A percentile compares a stretch with the other conserved stretches of the same genome.
These are phyloP conservation scores for Conops quadrifasciatus DNA, from an alignment of 2,888 invertebrate genomes.

Conservation along the genomic window DNA sequence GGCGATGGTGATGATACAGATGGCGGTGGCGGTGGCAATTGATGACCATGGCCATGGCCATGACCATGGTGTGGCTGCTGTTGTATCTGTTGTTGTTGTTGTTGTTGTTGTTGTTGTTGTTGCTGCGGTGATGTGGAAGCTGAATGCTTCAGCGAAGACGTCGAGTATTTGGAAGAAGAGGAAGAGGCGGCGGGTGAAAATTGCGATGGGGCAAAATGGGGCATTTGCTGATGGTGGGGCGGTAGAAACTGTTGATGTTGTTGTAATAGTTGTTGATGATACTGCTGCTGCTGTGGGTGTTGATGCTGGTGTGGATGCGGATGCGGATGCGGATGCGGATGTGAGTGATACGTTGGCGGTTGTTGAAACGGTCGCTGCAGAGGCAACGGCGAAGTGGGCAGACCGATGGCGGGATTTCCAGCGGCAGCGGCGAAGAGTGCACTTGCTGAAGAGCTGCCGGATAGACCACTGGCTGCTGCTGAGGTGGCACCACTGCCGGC, in stretches of 20 bases:
- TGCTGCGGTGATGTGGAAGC: slow-evolving; percentile 47
- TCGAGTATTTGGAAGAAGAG: slow-evolving; percentile 57
- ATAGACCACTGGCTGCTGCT: slow-evolving; percentile 46
- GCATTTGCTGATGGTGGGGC: slow-evolving; percentile 54
- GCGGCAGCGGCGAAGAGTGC: slow-evolving; percentile 56
- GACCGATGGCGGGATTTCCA: slow-evolving; percentile 49
- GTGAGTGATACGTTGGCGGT: slow-evolving; percentile 31
- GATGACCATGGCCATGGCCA: slow-evolving; percentile 50
- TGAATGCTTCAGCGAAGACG: slow-evolving; percentile 51
- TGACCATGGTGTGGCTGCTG: slow-evolving; percentile 33
- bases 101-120: slow-evolving; percentile 42
- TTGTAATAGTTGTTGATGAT: slow-evolving; percentile 40
- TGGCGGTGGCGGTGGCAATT: slow-evolving; percentile 59
- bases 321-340: slow-evolving; percentile 40
- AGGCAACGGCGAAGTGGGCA: slow-evolving; percentile 62
- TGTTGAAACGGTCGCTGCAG: slow-evolving; percentile 58
- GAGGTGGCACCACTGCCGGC: slow-evolving; percentile 37
- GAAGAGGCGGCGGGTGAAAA: slow-evolving; percentile 57
- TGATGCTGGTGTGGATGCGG: slow-evolving; percentile 49
- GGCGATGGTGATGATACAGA: slow-evolving; percentile 64
- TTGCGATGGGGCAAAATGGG: slow-evolving; percentile 47
- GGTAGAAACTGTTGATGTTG: slow-evolving; percentile 50
- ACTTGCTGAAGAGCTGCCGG: slow-evolving; percentile 61
- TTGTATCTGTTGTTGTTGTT: too few species aligned
- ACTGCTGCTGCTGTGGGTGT: slow-evolving; percentile 46